These are phyloP conservation scores for Nothoprocta perdicaria DNA, from an alignment of 2,113 vertebrate species.

Conservation along the genomic window DNA sequence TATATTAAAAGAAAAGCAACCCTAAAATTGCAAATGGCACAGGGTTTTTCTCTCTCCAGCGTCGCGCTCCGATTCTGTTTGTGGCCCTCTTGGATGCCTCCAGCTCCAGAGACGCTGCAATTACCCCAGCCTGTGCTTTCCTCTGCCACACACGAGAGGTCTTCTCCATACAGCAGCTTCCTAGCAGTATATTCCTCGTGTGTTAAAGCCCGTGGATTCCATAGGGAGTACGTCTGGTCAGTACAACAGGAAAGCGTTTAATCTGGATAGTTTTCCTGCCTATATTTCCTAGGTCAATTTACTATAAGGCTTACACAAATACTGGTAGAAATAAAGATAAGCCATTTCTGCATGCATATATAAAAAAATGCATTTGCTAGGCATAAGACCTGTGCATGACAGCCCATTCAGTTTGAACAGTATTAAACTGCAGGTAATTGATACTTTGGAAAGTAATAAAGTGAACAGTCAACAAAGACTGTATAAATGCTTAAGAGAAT, in stretches of 20 bases:
- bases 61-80: not conserved
- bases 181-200: not conserved
- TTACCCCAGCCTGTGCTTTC: conserved; percentile 9
- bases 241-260: not conserved
- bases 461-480: not conserved
- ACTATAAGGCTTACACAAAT: not conserved
- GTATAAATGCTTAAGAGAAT: not conserved
- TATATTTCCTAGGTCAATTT: not conserved
- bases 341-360: accelerated
- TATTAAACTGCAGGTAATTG: not conserved
- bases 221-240: not conserved
- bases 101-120: conserved; percentile 40
- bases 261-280: not conserved
- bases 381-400: not conserved
- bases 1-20: not conserved
- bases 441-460: not conserved
- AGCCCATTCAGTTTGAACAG: not conserved
- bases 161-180: conserved; percentile 5
- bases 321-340: not conserved
- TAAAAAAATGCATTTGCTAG: not conserved
- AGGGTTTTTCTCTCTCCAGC: not conserved
- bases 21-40: not conserved
- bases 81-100: conserved; percentile 42
- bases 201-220: not conserved
- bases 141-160: not conserved